These are phyloP conservation scores for Apeira syringaria DNA, from an alignment of 2,888 invertebrate species.

Conservation along the genomic window DNA sequence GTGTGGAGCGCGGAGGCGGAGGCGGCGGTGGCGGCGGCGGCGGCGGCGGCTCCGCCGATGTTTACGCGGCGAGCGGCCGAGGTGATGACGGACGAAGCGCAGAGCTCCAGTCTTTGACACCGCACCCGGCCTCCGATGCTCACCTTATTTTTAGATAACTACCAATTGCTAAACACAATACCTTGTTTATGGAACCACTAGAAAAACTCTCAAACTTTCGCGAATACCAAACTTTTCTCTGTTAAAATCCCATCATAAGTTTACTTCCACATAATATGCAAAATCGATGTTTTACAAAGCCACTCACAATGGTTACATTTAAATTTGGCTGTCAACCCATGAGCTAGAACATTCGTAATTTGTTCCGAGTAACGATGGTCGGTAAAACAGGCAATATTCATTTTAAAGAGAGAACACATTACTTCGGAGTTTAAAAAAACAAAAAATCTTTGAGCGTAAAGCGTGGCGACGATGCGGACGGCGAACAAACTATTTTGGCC, in stretches of 20 bases:
- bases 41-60: conserved; percentile 41
- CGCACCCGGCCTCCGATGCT: conserved; percentile 53
- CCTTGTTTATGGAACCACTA: conserved; percentile 38
- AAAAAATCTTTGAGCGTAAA: conserved; percentile 11
- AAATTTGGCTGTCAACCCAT: no score
- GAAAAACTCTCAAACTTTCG: not conserved
- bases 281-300: no score
- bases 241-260: no score
- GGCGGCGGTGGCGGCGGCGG: no score
- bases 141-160: conserved; percentile 56
- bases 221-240: no score
- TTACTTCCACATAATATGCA: no score
- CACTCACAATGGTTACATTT: no score
- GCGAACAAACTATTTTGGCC: conserved; percentile 26
- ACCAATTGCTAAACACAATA: conserved; percentile 37
- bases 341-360: conserved; percentile 10
- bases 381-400: conserved; percentile 9
- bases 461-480: conserved; percentile 9
- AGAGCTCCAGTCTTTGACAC: conserved; percentile 73
- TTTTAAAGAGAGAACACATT: conserved; percentile 11
- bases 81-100: conserved; percentile 69
- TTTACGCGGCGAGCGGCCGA: conserved; percentile 62
- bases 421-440: conserved; percentile 16
- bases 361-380: no score
- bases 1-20: conserved; percentile 35